These are phyloP conservation scores for Microcebus griseorufus DNA, from an alignment of 2,113 vertebrate genomes.

Conservation along the genomic window DNA sequence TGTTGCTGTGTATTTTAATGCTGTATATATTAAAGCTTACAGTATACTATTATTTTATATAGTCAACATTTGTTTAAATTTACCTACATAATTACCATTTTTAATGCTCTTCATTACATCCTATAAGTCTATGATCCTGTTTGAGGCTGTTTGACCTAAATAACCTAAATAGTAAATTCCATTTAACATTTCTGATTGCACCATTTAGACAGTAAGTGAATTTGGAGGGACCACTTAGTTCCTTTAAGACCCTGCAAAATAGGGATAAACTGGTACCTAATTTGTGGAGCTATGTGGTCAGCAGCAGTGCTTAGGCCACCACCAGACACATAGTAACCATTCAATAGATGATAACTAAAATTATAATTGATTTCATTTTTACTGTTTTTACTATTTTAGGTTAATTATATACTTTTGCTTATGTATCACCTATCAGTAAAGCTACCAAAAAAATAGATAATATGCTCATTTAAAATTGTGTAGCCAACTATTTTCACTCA, in stretches of 20 bases:
- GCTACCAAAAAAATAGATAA: neutral
- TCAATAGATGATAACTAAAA: neutral
- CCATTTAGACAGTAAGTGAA: neutral
- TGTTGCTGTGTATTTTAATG: neutral
- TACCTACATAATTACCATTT: neutral
- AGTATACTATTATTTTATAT: neutral
- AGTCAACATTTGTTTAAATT: neutral
- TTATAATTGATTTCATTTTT: neutral
- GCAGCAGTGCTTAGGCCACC: neutral
- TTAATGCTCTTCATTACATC: neutral
- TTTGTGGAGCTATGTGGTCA: neutral
- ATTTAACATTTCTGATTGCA: neutral
- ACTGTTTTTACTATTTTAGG: neutral
- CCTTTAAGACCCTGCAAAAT: neutral
- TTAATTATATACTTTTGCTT: neutral
- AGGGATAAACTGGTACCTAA: neutral
- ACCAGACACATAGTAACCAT: neutral
- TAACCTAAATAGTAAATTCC: neutral
- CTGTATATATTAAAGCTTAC: neutral
- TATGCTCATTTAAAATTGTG: neutral
- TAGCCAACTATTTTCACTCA: neutral
- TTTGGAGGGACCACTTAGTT: neutral
- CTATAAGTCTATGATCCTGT: neutral
- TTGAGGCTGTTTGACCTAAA: neutral
- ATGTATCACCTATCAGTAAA: neutral